Base-by-base conservation (phyloP, 2,797 vertebrate genomes). In the Acanthis flammea region DNA sequence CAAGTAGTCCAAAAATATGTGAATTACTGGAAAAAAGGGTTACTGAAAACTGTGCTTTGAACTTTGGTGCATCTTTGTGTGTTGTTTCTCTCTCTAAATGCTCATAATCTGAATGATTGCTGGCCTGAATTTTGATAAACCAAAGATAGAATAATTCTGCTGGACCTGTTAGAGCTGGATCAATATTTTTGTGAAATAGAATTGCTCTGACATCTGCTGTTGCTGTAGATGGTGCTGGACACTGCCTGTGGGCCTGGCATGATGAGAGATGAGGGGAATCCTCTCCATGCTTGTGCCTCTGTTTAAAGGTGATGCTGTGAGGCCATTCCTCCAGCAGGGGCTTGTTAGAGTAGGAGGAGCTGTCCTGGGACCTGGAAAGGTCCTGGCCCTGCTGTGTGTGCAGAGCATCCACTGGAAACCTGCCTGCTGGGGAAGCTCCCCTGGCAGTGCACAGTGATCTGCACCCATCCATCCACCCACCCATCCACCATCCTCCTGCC, bases 281-380 rank as follows among this genome's bases (percentile, higher is more conserved):
- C 3, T 8, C 42, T 18, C 1, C 0, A 0, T 8, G 44, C 4
- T 33, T 33, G 17, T 39, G 25, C 31, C 66, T 37, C 35, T 65
- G 47, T 35, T 35, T 14, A 4, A 14, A 51, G 58, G 23, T 15
- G 45, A 1, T 8, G 5, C 7, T 25, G 53, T 0, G 7, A 12
- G 19, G 16, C 19, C 1, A 0, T 37, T 57, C 33, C 62, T 48
- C 37, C 18, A 28, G 42, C 12, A 4, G 7, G 15, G 63, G 10
- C 54, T 41, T n/a, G 45, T 14, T 30, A 1, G 33, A 14, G 24
- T 6, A 58, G 58, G 62, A 22, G 18, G 50, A 75, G 76, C 70
- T 77, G 45, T 18, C n/a, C 68, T 1, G 7, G 37, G 30, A 28
- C 17, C 4, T 21, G 19, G 45, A 9, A 15, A 4, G 62, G 14